Evolutionary conservation across 2,797 vertebrate genomes (phyloP), one percentile per base, ranked within the genome.

Genomic region (Lutra lutra): DNA sequence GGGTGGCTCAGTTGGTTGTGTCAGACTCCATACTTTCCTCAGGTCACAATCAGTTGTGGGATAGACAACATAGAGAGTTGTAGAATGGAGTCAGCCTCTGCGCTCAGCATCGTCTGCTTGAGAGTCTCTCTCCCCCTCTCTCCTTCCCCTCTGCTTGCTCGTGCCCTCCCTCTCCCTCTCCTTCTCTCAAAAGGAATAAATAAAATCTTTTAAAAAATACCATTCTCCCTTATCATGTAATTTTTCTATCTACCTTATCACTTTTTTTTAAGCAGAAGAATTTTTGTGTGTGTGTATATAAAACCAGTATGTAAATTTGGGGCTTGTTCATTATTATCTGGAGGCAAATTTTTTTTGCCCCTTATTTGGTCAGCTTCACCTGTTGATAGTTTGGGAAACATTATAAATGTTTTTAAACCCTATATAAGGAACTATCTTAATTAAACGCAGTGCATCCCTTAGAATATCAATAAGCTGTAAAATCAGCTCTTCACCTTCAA

Each of bases 401-500:
- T 89, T 97, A 83, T 93, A 96, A 82, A 85, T 96, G 85, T 97
- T 94, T 96, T 89, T 72, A 96, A 97, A 92, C 17, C 20, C 11
- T 70, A 54, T 84, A n/a, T 93, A 93, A 95, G 90, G 46, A 96
- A 80, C 85, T 64, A 54, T 54, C 68, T 95, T 96, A 95, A 97
- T 97, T 92, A 96, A 87, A 94, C 95, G 23, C n/a, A 38, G 35
- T 79, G 58, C 43, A 48, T 95, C 58, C 75, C 87, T 98, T 97
- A 95, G 94, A 97, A 98, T 89, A 62, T 85, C 77, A 97, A 0
- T 91, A 66, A 97, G 85, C 97, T 98, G 91, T 93, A 95, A 98
- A 62, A 91, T 98, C 85, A 62, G 23, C 21, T 97, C 84, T 97
- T 51, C 2, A n/a, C 97, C n/a, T 87, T 97, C 93, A 80, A 93